Evolutionary conservation across 2,113 vertebrate species (phyloP), one percentile per base, ranked within the genome.

Genomic region (Ploceus nigricollis): DNA sequence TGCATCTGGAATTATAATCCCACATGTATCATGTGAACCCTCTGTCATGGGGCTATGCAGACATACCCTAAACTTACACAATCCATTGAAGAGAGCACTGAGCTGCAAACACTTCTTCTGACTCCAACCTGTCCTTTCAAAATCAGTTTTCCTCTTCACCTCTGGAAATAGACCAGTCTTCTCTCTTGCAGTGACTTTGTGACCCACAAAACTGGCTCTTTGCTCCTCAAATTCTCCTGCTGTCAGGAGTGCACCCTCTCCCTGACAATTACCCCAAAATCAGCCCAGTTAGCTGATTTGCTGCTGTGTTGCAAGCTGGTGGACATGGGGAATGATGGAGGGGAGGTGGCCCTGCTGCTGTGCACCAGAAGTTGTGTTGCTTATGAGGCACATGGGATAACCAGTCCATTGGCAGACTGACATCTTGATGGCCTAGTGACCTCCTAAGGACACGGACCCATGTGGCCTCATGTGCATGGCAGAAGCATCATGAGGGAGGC

Each of bases 281-380:
- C 45, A 63, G 35, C 7, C 15, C 31, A 7, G 6, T 30, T 40
- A 64, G n/a, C 20, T 68, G 84, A 54, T 39, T 27, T 1, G 12
- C 10, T 8, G 4, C 2, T 80, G 30, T 47, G 23, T 39, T 58
- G 9, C 66, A 73, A 51, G 23, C 25, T 66, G 54, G 37, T 35
- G n/a, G 63, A 17, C 40, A 5, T 0, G 0, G 14, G 8, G 10
- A 42, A 10, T 40, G 33, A 76, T 12, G 37, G 28, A 73, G 12
- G 12, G 33, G 18, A 69, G 18, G 11, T 50, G 47, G 39, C 44
- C 16, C 13, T 48, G 65, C 24, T 80, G 44, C 71, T 80, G 53
- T 24, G 58, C 21, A 45, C 21, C 53, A 88, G 58, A 8, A 57
- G 15, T 27, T 80, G 14, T 25, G 39, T 2, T 72, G 24, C 33